A percentile compares a stretch with the other conserved stretches of the same genome.
Conservation (phyloP, 2,113 vertebrate genomes). For the Malurus alboscapulatus region DNA sequence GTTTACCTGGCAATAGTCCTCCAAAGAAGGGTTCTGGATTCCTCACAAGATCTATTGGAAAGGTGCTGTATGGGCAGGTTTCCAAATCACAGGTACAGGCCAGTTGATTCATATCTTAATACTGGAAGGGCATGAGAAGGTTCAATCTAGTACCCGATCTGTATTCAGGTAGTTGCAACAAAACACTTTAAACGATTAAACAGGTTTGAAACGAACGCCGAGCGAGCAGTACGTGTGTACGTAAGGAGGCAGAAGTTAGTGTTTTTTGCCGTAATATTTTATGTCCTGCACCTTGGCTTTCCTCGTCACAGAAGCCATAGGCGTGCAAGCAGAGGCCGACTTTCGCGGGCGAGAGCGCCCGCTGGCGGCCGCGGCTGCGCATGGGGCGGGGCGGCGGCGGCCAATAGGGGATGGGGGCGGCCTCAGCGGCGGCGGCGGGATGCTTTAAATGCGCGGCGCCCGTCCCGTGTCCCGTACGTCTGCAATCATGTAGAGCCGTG, state of each 20-base stretch:
- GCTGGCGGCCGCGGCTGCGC: background rate
- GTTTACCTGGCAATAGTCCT: background rate
- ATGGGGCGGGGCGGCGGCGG: background rate
- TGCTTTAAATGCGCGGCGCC: accelerated
- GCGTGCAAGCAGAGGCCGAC: accelerated
- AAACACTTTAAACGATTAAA: background rate
- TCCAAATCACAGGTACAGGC: background rate
- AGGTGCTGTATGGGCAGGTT: background rate
- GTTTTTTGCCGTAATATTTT: background rate
- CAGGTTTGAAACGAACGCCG: background rate
- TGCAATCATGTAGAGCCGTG: accelerated
- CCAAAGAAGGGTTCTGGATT: background rate
- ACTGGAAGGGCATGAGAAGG: accelerated
- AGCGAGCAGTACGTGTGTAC: background rate
- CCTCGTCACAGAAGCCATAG: accelerated
- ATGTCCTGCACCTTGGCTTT: too few species aligned
- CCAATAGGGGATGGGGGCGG: too few species aligned
- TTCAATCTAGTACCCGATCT: background rate
- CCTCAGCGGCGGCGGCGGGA: background rate
- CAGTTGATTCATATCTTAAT: accelerated
- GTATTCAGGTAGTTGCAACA: too few species aligned
- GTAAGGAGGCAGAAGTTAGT: background rate
- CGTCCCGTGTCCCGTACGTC: accelerated
- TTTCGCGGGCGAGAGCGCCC: too few species aligned
- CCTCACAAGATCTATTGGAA: background rate